Evolutionary conservation across 2,113 vertebrate genomes (phyloP).

Genomic region (Mirounga angustirostris): DNA sequence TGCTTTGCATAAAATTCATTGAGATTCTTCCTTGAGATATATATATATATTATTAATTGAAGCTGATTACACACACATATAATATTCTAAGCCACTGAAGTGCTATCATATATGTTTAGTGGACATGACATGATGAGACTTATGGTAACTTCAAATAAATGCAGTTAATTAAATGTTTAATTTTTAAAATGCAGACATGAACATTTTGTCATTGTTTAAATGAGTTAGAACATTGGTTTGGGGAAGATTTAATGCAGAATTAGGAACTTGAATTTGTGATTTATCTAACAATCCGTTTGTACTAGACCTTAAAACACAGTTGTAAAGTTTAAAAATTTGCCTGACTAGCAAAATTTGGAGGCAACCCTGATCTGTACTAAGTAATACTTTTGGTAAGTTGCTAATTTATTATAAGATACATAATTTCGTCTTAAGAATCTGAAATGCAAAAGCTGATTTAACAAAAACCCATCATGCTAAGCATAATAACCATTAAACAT

Average conservation of each 20-base stretch:
- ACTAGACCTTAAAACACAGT: constrained; percentile 47
- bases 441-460: constrained; percentile 64
- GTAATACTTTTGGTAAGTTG: constrained; percentile 60
- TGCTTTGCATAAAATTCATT: background rate
- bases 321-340: constrained; percentile 5
- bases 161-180: background rate
- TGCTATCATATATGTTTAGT: constrained; percentile 27
- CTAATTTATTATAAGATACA: constrained; percentile 68
- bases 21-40: background rate
- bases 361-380: background rate
- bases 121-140: constrained; percentile 49
- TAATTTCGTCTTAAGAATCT: constrained; percentile 71
- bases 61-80: background rate
- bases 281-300: constrained; percentile 5
- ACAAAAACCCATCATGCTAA: constrained; percentile 50
- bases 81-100: background rate
- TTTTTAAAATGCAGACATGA: constrained; percentile 50
- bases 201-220: constrained; percentile 52
- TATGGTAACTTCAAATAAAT: constrained; percentile 47
- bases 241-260: constrained; percentile 6
- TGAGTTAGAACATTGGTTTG: constrained; percentile 24
- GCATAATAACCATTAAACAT: constrained; percentile 59
- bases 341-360: constrained; percentile 64
- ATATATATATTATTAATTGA: constrained; percentile 38
- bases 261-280: constrained; percentile 41